A percentile compares a stretch with the other conserved stretches of the same genome.
phyloP scores from a whole-genome alignment of 2,113 vertebrate genomes.

The Gasterosteus nipponicus region DNA sequence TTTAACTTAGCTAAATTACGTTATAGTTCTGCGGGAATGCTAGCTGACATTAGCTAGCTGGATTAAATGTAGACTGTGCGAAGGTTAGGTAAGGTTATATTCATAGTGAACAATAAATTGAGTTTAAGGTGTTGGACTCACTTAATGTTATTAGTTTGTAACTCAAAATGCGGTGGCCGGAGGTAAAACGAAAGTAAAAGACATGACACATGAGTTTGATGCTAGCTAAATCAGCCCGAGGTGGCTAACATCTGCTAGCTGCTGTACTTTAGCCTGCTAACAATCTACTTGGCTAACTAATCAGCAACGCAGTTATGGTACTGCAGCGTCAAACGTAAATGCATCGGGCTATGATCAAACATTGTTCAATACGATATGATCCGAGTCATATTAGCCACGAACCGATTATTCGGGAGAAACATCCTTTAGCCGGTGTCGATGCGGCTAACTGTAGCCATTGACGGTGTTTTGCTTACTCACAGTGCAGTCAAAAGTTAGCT shows the following conservation, averaged over 20 bases:
- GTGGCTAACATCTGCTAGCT: conserved; percentile 29
- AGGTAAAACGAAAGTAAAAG: conserved; percentile 68
- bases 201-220: not conserved
- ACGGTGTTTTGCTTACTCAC: conserved; percentile 80
- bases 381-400: fast-evolving
- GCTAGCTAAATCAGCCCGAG: conserved; percentile 25
- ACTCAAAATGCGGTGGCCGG: not conserved
- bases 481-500: conserved; percentile 53
- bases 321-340: not conserved
- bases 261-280: conserved; percentile 7
- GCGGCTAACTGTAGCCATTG: conserved; percentile 22
- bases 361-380: fast-evolving
- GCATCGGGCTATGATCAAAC: fast-evolving
- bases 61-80: not conserved
- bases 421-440: not conserved
- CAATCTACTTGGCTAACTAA: not conserved
- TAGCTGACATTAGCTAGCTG: not conserved
- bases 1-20: too few species aligned
- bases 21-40: not conserved
- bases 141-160: not conserved
- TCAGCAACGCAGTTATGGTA: not conserved
- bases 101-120: not conserved
- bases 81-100: fast-evolving
- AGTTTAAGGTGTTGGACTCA: fast-evolving
- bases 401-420: not conserved